phyloP scores from a whole-genome alignment of 1,140 invertebrate species.

The Drosophila navojoa region DNA sequence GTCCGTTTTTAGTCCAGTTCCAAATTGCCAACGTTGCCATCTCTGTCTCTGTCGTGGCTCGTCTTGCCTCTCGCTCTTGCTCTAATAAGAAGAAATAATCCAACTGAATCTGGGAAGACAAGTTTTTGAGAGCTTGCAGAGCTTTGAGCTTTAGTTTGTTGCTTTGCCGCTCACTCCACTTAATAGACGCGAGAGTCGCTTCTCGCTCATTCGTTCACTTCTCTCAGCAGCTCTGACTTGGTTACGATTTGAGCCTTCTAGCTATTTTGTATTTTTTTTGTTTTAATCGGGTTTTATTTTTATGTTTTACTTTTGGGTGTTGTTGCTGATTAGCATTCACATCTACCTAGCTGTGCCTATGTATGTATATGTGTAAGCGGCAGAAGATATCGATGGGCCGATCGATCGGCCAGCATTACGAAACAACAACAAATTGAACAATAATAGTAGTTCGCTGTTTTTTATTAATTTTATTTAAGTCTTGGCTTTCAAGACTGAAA shows the following conservation, averaged over 20 bases:
- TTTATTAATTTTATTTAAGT: constrained; percentile 56
- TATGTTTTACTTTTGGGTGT: constrained; percentile 67
- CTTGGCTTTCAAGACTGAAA: constrained; percentile 13
- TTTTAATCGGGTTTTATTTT: constrained; percentile 70
- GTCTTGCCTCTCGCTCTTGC: constrained; percentile 37
- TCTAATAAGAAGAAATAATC: constrained; percentile 73
- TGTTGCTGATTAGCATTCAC: constrained; percentile 72
- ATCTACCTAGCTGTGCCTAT: constrained; percentile 45
- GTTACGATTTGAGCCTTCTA: constrained; percentile 39
- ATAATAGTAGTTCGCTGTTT: constrained; percentile 44
- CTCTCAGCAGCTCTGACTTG: constrained; percentile 24
- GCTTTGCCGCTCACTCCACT: constrained; percentile 32
- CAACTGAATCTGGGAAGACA: constrained; percentile 80
- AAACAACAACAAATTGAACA: constrained; percentile 35
- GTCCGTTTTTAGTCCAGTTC: constrained; percentile 79
- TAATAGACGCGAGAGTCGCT: background rate
- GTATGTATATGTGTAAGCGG: constrained; percentile 11
- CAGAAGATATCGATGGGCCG: constrained; percentile 58
- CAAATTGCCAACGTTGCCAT: constrained; percentile 68
- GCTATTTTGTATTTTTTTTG: constrained; percentile 16
- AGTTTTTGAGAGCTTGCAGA: constrained; percentile 54
- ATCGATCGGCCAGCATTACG: constrained; percentile 54
- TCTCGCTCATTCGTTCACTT: constrained; percentile 2
- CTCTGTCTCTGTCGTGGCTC: constrained; percentile 22
- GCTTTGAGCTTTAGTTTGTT: constrained; percentile 40